Evolutionary conservation across 2,888 invertebrate genomes (phyloP), one percentile per base, ranked within the genome.

Genomic region (Quadriops clusia): DNA sequence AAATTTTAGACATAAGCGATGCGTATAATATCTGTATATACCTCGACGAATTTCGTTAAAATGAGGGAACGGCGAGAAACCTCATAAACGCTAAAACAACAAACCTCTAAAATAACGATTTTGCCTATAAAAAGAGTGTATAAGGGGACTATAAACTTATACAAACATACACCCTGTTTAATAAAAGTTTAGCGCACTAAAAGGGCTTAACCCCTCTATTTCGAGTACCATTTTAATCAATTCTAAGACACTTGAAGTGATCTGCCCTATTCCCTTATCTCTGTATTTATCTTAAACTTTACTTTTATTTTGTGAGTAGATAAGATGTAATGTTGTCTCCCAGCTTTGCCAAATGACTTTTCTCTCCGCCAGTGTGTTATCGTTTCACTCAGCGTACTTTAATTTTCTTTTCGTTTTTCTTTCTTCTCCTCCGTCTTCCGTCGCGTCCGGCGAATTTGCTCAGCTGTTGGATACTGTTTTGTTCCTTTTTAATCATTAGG

Each of bases 171-270:
- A n/a, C 26, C 30, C 18, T 34, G 44, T 50, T 50, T 50, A 49
- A 50, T 51, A 51, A 49, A 50, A 50, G 41, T 47, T 45, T 38
- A 45, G 44, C 43, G 39, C 38, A 40, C 40, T 44, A 45, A 46
- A 49, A 37, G 38, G 45, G 48, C 51, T 55, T 54, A 54, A 53
- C 54, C 55, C 51, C 51, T 40, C 49, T 47, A 50, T 54, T 54
- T 48, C 41, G 46, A 46, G 44, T 44, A 46, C 48, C 53, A 53
- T 60, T 60, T 55, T 59, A 60, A 60, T 60, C 60, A 60, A 60
- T 60, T 59, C 53, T 41, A 39, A 51, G 53, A 52, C 56, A 58
- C 58, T 58, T 50, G 39, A 48, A 50, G 48, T 52, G 53, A 56
- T 56, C 56, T 55, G 47, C 47, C 50, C 47, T 48, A 46, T 49